A percentile compares a stretch with the other conserved stretches of the same genome.
Evolutionary conservation across 2,113 vertebrate genomes (phyloP).

Genomic region (Colaptes auratus): DNA sequence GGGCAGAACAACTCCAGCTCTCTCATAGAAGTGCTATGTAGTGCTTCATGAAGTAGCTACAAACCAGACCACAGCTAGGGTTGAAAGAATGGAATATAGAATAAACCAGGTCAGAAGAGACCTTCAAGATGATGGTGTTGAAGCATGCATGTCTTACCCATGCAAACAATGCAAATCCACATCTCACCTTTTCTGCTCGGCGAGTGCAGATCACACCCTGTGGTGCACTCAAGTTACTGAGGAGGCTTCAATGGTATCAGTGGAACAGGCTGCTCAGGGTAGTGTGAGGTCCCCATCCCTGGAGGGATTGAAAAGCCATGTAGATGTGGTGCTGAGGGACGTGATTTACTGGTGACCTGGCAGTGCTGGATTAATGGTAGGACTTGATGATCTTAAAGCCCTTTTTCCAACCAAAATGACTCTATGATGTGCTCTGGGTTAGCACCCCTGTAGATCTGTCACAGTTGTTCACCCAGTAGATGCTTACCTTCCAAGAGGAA

Average conservation of each 20-base stretch:
- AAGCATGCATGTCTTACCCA: fast-evolving
- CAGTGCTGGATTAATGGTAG: too few relatives aligned
- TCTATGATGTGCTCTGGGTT: background rate
- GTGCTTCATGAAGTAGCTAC: fast-evolving
- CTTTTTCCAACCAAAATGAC: too few relatives aligned
- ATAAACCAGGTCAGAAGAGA: too few relatives aligned
- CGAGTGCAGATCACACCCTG: background rate
- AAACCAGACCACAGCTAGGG: fast-evolving
- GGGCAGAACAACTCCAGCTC: background rate
- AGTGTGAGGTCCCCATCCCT: too few relatives aligned
- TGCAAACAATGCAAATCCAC: background rate
- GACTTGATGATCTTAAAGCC: too few relatives aligned
- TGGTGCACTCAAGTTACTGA: background rate
- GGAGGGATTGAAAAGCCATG: too few relatives aligned
- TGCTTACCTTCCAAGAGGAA: background rate
- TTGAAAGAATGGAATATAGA: background rate
- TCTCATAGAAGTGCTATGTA: background rate
- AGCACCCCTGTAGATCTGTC: background rate
- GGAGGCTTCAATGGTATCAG: background rate
- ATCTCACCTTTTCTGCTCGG: background rate
- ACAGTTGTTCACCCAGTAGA: background rate
- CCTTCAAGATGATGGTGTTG: background rate
- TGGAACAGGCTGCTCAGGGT: background rate
- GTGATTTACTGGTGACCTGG: too few relatives aligned
- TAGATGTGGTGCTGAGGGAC: too few relatives aligned